These are phyloP conservation scores for Dynastes hyllus DNA, from an alignment of 2,888 invertebrate genomes.

Conservation along the genomic window DNA sequence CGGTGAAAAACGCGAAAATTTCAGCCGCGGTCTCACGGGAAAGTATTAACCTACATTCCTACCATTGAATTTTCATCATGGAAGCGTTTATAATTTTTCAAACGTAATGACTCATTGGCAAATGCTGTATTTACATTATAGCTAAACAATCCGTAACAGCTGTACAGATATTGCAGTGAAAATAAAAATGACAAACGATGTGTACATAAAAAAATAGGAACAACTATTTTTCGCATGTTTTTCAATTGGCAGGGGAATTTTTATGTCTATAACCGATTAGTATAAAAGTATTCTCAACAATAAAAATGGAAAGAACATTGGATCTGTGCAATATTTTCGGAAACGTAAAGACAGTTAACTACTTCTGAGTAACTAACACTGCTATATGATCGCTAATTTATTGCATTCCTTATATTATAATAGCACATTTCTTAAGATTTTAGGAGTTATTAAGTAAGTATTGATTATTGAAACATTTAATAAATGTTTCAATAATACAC, in stretches of 20 bases:
- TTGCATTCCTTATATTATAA: too few species aligned
- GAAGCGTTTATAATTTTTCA: conserved; percentile 19
- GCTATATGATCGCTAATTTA: too few species aligned
- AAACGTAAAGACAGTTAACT: too few species aligned
- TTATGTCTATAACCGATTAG: conserved; percentile 6
- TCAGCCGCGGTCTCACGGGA: not conserved
- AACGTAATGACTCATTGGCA: conserved; percentile 20
- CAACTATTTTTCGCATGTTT: conserved; percentile 11
- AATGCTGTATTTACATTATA: conserved; percentile 25
- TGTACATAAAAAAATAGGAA: conserved; percentile 15
- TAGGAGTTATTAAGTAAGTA: too few species aligned
- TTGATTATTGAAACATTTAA: too few species aligned
- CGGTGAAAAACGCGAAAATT: not conserved
- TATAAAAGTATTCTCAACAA: not conserved
- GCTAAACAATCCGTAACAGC: conserved; percentile 35
- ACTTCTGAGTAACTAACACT: too few species aligned
- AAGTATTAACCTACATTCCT: conserved; percentile 7
- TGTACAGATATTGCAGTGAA: conserved; percentile 29
- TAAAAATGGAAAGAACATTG: too few species aligned
- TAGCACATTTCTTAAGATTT: not conserved
- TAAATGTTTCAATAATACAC: too few species aligned
- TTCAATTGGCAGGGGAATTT: not conserved
- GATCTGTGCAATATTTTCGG: too few species aligned
- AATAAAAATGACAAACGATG: conserved; percentile 36
- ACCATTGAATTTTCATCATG: conserved; percentile 13